These are phyloP conservation scores for Cetoscarus ocellatus DNA, from an alignment of 2,797 vertebrate species.

Conservation along the genomic window DNA sequence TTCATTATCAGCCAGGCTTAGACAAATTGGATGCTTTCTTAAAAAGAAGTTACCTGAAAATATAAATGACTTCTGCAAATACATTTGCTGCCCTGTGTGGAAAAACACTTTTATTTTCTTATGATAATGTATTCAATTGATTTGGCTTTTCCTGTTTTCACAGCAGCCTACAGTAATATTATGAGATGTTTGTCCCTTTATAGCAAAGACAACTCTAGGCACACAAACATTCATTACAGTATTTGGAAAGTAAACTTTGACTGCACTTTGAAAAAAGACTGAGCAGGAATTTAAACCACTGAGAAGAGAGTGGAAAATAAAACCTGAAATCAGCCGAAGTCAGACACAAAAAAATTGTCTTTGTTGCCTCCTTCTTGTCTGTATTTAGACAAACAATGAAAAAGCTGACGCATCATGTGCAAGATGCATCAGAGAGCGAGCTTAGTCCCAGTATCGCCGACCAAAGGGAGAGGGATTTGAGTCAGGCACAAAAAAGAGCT, in stretches of 20 bases:
- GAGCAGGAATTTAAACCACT: not conserved
- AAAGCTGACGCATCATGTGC: slow-evolving; percentile 46
- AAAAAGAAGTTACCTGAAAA: not conserved
- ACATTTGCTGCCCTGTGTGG: not conserved
- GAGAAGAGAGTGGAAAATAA: not conserved
- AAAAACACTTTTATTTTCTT: not conserved
- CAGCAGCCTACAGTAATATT: not conserved
- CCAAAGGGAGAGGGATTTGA: slow-evolving; percentile 45
- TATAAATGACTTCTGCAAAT: not conserved
- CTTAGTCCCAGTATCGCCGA: slow-evolving; percentile 24
- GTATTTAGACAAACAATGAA: slow-evolving; percentile 25
- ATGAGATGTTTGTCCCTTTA: not conserved
- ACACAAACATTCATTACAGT: not conserved
- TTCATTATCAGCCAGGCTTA: slow-evolving; percentile 3
- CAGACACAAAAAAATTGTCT: not conserved
- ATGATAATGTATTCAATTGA: not conserved
- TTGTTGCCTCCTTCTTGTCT: slow-evolving; percentile 21
- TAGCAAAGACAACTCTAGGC: not conserved
- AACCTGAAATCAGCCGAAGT: not conserved
- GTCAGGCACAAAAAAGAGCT: slow-evolving; percentile 35
- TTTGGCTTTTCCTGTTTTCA: no score
- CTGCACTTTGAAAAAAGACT: no score
- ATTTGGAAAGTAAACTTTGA: not conserved
- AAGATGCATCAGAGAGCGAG: slow-evolving; percentile 18
- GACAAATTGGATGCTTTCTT: slow-evolving; percentile 4